phyloP scores from a whole-genome alignment of 2,113 vertebrate species.

The Canis aureus region DNA sequence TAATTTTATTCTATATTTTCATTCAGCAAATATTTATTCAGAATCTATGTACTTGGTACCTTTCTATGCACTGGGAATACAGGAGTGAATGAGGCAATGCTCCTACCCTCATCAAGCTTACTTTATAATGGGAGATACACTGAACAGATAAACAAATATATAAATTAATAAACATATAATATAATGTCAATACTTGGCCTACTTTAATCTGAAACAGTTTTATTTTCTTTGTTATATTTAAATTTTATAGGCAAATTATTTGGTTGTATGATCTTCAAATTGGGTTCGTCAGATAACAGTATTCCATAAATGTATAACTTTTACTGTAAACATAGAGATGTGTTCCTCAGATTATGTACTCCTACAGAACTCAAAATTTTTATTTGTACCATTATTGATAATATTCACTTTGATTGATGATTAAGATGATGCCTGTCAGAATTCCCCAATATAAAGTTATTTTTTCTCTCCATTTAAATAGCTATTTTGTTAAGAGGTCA shows the following conservation, averaged over 20 bases:
- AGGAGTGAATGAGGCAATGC: neutral
- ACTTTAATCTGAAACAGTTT: neutral
- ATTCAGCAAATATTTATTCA: neutral
- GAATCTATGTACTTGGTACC: neutral
- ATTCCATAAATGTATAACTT: neutral
- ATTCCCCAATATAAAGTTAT: neutral
- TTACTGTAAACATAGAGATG: neutral
- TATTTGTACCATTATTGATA: neutral
- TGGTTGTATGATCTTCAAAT: neutral
- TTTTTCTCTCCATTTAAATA: neutral
- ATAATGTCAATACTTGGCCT: neutral
- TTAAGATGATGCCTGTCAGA: neutral
- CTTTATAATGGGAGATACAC: neutral
- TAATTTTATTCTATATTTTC: neutral
- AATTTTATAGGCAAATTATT: neutral
- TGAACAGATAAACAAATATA: neutral
- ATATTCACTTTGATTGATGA: neutral
- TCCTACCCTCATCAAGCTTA: neutral
- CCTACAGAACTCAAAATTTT: neutral
- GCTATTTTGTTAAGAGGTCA: neutral
- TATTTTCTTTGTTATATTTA: neutral
- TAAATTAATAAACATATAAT: neutral
- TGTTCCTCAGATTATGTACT: neutral
- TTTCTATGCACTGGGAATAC: neutral
- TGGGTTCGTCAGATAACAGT: neutral